Percentiles rank a stretch among this genome's conserved stretches.
phyloP scores from a whole-genome alignment of 2,113 vertebrate genomes.

The Ancistrus triradiatus region DNA sequence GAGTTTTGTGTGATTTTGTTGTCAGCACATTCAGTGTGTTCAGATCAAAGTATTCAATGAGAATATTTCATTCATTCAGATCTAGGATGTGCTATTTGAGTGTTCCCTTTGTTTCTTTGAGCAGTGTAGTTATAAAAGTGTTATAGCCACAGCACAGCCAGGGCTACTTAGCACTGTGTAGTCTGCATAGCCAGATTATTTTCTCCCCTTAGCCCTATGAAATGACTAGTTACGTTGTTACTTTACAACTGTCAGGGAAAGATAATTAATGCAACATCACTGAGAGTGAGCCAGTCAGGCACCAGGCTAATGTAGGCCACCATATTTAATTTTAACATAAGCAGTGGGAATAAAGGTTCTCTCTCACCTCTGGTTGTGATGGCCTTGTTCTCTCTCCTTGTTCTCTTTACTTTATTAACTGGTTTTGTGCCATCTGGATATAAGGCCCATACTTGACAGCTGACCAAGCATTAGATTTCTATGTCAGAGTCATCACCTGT shows the following conservation, averaged over 20 bases:
- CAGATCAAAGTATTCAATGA: too few species aligned
- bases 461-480: neutral
- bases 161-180: too few species aligned
- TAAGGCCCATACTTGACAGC: slow-evolving; percentile 10
- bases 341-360: slow-evolving; percentile 20
- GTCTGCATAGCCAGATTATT: too few species aligned
- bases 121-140: too few species aligned
- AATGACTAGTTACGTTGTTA: slow-evolving; percentile 7
- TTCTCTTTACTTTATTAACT: neutral
- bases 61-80: too few species aligned
- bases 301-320: slow-evolving; percentile 27
- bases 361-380: slow-evolving; percentile 10
- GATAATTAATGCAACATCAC: slow-evolving; percentile 38
- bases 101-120: too few species aligned
- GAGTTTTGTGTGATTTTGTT: too few species aligned
- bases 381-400: slow-evolving; percentile 20
- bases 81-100: too few species aligned
- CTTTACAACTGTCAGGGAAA: slow-evolving; percentile 29
- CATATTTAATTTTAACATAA: slow-evolving; percentile 31
- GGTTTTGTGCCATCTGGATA: slow-evolving; percentile 15
- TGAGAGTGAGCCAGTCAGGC: slow-evolving; percentile 19
- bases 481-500: slow-evolving; percentile 4
- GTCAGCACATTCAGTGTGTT: too few species aligned
- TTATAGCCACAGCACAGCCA: too few species aligned
- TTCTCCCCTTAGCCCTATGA: too few species aligned